phyloP scores from a whole-genome alignment of 2,888 invertebrate genomes.

The Pseudococcus jackbeardsleyi region DNA sequence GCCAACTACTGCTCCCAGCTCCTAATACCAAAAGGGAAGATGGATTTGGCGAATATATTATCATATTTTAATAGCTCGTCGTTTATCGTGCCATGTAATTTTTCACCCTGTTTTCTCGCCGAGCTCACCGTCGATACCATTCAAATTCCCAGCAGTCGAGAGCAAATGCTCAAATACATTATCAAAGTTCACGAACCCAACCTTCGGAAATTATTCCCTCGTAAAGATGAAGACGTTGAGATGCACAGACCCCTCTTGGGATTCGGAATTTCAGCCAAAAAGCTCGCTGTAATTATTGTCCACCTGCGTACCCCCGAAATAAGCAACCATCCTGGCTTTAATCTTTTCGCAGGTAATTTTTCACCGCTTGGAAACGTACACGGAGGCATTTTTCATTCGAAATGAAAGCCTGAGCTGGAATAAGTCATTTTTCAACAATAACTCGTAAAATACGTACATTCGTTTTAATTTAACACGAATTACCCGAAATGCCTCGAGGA shows the following conservation, averaged over 20 bases:
- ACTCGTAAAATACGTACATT: constrained; percentile 2
- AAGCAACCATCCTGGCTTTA: not conserved
- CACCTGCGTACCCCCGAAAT: not conserved
- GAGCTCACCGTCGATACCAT: not conserved
- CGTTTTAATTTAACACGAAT: not conserved
- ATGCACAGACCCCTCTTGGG: not conserved
- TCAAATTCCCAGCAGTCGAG: constrained; percentile 1
- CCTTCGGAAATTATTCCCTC: not conserved
- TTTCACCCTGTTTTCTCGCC: not conserved
- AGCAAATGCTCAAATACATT: not conserved
- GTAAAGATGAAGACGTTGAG: not conserved
- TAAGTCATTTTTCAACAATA: not conserved
- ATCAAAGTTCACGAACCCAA: not conserved
- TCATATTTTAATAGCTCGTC: constrained; percentile 41
- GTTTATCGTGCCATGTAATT: constrained; percentile 17
- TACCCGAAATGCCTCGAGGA: not conserved
- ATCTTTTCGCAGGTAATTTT: not conserved
- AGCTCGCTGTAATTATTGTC: not conserved
- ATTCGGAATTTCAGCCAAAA: not conserved
- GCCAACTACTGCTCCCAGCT: not conserved
- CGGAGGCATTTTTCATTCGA: not conserved
- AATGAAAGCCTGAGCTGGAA: not conserved
- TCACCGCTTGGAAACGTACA: not conserved
- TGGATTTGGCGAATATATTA: constrained; percentile 33
- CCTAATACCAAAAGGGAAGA: not conserved